phyloP scores from a whole-genome alignment of 2,113 vertebrate genomes.

The Rhadina sibilatrix region DNA sequence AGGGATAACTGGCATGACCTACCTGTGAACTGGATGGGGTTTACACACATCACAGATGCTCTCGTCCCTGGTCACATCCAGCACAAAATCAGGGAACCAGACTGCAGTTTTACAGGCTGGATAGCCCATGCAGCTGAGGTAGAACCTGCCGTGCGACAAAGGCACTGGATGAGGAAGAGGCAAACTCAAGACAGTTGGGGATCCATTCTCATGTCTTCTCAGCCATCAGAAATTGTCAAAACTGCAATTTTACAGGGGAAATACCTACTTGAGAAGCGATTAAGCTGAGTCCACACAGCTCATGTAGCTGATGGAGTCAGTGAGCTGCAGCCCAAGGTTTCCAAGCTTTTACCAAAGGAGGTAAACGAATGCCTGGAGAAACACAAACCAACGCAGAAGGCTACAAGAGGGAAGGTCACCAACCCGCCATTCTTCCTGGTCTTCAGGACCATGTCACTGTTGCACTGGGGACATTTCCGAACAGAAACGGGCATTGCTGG shows the following conservation, averaged over 20 bases:
- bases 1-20: background rate
- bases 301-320: background rate
- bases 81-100: conserved; percentile 90
- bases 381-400: background rate
- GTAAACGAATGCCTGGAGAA: background rate
- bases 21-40: conserved; percentile 89
- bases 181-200: background rate
- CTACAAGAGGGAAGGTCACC: conserved; percentile 15
- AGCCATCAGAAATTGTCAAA: background rate
- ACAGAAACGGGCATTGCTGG: conserved; percentile 77
- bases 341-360: background rate
- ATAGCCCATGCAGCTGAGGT: conserved; percentile 85
- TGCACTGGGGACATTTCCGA: conserved; percentile 90
- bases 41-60: conserved; percentile 83
- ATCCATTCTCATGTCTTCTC: background rate
- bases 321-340: background rate
- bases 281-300: background rate
- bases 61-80: conserved; percentile 87
- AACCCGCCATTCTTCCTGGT: conserved; percentile 86
- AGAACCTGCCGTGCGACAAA: conserved; percentile 76
- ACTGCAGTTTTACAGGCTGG: conserved; percentile 85
- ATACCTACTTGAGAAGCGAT: background rate
- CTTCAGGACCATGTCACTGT: conserved; percentile 91
- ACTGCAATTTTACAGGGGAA: background rate
- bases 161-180: background rate